phyloP scores from a whole-genome alignment of 2,113 vertebrate genomes.

The Ptilorrhoa leucosticta region DNA sequence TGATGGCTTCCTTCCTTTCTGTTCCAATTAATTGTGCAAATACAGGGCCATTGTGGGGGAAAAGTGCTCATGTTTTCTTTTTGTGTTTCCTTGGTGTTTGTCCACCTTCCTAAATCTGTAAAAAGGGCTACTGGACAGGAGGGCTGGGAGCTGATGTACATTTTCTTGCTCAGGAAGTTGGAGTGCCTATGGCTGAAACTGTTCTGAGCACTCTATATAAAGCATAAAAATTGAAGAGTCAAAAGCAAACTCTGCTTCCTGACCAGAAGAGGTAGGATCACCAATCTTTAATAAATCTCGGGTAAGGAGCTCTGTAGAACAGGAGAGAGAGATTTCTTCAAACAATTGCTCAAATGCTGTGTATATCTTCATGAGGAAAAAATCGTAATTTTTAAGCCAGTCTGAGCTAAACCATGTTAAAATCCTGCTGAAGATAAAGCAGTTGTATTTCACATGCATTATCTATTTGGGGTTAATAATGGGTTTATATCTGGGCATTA shows the following conservation, averaged over 20 bases:
- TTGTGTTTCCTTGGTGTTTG: background rate
- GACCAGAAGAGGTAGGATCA: background rate
- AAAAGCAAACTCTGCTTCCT: background rate
- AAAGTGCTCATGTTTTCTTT: background rate
- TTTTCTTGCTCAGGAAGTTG: background rate
- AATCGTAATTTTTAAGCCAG: background rate
- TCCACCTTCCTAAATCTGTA: background rate
- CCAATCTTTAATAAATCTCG: background rate
- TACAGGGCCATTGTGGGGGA: fast-evolving
- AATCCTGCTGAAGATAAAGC: background rate
- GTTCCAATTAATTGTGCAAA: background rate
- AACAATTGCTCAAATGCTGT: background rate
- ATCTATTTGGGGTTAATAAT: background rate
- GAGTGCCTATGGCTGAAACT: background rate
- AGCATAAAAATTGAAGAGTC: background rate
- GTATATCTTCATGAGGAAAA: background rate
- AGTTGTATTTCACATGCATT: background rate
- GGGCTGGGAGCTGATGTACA: background rate
- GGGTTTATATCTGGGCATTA: background rate
- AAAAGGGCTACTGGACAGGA: background rate
- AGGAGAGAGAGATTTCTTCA: background rate
- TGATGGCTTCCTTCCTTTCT: background rate
- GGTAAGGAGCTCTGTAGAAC: background rate
- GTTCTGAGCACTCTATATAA: background rate
- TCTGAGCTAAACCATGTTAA: background rate